Evolutionary conservation across 2,113 vertebrate genomes (phyloP).

Genomic region (Gorsachius goisagi): DNA sequence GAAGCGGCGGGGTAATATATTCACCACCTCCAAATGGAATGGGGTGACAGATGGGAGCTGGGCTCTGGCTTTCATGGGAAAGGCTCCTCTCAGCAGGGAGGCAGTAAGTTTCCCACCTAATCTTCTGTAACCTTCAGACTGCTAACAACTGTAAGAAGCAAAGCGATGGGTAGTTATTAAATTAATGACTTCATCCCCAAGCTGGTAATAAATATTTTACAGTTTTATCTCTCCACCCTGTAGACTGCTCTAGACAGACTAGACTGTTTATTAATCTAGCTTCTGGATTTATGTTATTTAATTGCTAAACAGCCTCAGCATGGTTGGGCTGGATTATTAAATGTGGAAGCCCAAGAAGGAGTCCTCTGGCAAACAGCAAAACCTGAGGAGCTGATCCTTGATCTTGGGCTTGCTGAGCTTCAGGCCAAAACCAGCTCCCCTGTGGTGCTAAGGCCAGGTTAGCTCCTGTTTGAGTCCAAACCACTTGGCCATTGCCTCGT

Average conservation of each 20-base stretch:
- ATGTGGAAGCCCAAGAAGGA: neutral
- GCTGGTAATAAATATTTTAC: constrained; percentile 53
- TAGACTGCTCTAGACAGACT: constrained; percentile 15
- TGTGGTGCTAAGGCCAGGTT: neutral
- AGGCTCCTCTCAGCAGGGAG: constrained; percentile 51
- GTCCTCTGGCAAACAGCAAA: neutral
- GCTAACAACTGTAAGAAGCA: constrained; percentile 55
- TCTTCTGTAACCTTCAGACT: constrained; percentile 57
- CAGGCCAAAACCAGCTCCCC: neutral
- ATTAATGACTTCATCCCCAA: constrained; percentile 57
- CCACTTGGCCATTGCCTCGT: neutral
- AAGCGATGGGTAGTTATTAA: constrained; percentile 54
- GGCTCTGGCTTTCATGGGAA: constrained; percentile 47
- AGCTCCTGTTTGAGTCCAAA: neutral
- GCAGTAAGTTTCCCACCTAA: constrained; percentile 47
- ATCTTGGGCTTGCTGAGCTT: neutral
- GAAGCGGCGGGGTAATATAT: constrained; percentile 31
- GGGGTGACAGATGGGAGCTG: constrained; percentile 69
- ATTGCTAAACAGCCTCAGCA: constrained; percentile 16
- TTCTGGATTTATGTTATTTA: constrained; percentile 53
- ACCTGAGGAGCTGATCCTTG: neutral
- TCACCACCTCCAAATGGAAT: neutral
- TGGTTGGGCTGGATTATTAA: neutral
- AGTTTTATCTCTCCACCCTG: constrained; percentile 36
- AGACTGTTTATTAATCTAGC: constrained; percentile 57